Conservation (phyloP, 2,888 invertebrate genomes). For the Ligdia adustata region DNA sequence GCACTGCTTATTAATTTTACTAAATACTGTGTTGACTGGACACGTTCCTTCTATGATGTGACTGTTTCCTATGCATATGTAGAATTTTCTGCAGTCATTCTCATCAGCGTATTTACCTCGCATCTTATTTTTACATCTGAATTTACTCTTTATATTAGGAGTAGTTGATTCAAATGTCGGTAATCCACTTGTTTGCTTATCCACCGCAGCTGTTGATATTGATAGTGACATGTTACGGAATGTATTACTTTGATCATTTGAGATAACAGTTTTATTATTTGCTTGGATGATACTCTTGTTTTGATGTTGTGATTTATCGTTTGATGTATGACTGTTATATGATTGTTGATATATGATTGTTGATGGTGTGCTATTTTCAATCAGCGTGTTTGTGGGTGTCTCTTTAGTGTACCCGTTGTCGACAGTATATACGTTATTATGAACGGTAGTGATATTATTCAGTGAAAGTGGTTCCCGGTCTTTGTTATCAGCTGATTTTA, state of each 20-base stretch:
- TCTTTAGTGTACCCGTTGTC: conserved; percentile 4
- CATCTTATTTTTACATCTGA: conserved; percentile 46
- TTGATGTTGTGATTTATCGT: conserved; percentile 18
- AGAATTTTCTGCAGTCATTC: conserved; percentile 77
- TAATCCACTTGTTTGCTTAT: conserved; percentile 19
- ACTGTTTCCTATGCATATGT: conserved; percentile 68
- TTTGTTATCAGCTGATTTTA: no score
- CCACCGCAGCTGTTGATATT: conserved; percentile 12
- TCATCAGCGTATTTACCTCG: conserved; percentile 76
- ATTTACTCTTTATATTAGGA: conserved; percentile 22
- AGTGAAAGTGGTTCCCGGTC: background rate
- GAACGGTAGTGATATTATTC: background rate
- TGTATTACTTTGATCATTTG: conserved; percentile 22
- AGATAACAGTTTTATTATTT: conserved; percentile 20
- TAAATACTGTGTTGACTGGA: conserved; percentile 71
- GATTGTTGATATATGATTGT: no score
- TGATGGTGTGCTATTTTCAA: conserved; percentile 2
- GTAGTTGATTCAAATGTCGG: conserved; percentile 13
- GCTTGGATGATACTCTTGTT: conserved; percentile 4
- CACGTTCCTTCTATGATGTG: conserved; percentile 60
- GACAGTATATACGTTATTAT: background rate
- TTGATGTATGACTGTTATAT: conserved; percentile 8
- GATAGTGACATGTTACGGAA: conserved; percentile 14
- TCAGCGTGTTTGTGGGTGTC: conserved; percentile 4
- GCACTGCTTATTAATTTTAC: conserved; percentile 71